Evolutionary conservation across 2,113 vertebrate genomes (phyloP).

Genomic region (Chlamydotis undulata): DNA sequence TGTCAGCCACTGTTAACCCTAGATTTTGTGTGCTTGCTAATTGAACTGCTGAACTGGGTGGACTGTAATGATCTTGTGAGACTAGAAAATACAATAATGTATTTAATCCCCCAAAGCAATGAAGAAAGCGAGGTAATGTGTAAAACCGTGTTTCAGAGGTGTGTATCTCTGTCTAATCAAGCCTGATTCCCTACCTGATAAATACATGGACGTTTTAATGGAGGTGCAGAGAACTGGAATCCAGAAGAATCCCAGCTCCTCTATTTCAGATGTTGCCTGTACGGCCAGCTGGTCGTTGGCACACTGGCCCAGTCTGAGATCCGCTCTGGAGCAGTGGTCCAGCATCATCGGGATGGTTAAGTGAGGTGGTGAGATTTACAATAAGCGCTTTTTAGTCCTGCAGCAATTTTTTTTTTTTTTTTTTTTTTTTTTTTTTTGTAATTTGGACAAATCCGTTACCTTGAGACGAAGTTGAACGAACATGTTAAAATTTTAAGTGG

Average conservation of each 20-base stretch:
- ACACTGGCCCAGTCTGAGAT: background rate
- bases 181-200: fast-evolving
- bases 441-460: background rate
- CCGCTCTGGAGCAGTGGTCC: background rate
- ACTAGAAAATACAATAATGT: fast-evolving
- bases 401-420: no score
- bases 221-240: background rate
- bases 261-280: fast-evolving
- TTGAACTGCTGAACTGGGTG: background rate
- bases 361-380: background rate
- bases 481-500: fast-evolving
- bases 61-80: background rate
- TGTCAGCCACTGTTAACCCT: background rate
- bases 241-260: background rate
- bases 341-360: background rate
- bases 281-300: fast-evolving
- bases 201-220: fast-evolving
- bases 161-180: background rate
- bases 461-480: no score
- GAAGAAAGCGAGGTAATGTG: background rate
- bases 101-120: background rate
- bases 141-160: background rate
- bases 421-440: background rate
- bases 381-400: background rate
- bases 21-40: background rate